A percentile compares a stretch with the other conserved stretches of the same genome.
These are phyloP conservation scores for Rhynchotus rufescens DNA, from an alignment of 2,797 vertebrate genomes.

Conservation along the genomic window DNA sequence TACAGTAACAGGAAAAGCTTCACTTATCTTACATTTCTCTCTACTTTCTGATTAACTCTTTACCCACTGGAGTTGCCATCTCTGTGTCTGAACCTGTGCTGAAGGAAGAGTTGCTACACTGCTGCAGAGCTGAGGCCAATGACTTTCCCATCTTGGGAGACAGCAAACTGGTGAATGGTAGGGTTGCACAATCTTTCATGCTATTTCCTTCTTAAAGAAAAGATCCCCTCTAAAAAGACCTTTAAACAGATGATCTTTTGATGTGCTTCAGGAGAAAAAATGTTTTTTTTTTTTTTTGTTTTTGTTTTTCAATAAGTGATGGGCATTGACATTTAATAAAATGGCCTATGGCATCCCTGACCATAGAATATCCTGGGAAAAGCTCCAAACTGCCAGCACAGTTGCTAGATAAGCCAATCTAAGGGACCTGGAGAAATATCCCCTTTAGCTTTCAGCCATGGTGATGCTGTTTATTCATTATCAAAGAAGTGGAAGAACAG, in stretches of 20 bases:
- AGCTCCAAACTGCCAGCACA: conserved; percentile 53
- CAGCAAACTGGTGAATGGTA: neutral
- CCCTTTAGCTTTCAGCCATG: conserved; percentile 10
- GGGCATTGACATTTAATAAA: conserved; percentile 73
- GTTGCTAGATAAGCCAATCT: conserved; percentile 34
- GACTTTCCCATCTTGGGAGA: neutral
- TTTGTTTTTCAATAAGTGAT: neutral
- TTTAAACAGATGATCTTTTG: neutral
- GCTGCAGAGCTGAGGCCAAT: neutral
- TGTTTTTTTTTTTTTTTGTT: too few relatives aligned
- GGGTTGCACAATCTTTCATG: neutral
- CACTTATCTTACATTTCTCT: neutral
- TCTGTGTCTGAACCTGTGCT: neutral
- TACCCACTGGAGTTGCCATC: neutral
- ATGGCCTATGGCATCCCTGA: conserved; percentile 52
- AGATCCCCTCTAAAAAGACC: neutral
- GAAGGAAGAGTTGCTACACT: neutral
- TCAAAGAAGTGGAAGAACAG: conserved; percentile 19
- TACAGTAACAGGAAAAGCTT: neutral
- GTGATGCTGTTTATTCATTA: conserved; percentile 42
- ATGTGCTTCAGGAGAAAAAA: neutral
- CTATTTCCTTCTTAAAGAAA: neutral
- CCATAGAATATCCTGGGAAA: conserved; percentile 53
- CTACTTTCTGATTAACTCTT: neutral
- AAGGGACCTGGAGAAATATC: conserved; percentile 28